These are phyloP conservation scores for Otolemur garnettii DNA, from an alignment of 2,113 vertebrate genomes.

Conservation along the genomic window DNA sequence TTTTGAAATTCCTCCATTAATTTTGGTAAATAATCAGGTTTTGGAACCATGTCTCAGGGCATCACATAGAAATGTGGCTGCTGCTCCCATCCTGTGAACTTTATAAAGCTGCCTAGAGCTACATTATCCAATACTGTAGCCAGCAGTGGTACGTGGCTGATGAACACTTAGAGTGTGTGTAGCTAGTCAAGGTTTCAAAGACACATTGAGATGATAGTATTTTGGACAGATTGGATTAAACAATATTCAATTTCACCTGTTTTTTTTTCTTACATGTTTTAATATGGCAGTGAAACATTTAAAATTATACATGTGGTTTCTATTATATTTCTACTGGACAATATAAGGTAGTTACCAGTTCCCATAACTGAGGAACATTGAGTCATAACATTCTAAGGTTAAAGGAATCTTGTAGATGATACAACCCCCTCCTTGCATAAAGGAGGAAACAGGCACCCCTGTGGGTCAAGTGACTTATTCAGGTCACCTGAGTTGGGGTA, in stretches of 20 bases:
- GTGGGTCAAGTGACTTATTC: not conserved
- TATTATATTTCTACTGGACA: not conserved
- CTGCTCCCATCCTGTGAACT: not conserved
- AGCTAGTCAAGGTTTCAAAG: slow-evolving; percentile 2
- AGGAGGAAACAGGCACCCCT: not conserved
- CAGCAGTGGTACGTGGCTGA: not conserved
- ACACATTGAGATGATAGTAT: not conserved
- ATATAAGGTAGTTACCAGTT: not conserved
- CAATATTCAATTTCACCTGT: not conserved
- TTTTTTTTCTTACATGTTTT: not conserved
- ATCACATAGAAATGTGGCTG: slow-evolving; percentile 15
- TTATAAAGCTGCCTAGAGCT: not conserved
- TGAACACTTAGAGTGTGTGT: not conserved
- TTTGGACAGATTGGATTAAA: not conserved
- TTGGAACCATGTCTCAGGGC: not conserved
- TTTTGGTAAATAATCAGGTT: not conserved
- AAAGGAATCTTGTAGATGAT: not conserved
- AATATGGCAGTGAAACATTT: not conserved
- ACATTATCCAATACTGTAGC: not conserved
- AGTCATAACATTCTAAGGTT: slow-evolving; percentile 54
- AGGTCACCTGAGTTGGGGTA: not conserved
- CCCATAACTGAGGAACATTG: not conserved
- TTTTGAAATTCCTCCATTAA: not conserved
- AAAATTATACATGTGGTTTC: not conserved
- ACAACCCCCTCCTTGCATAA: not conserved